phyloP scores from a whole-genome alignment of 2,113 vertebrate genomes.

The Lepus europaeus region DNA sequence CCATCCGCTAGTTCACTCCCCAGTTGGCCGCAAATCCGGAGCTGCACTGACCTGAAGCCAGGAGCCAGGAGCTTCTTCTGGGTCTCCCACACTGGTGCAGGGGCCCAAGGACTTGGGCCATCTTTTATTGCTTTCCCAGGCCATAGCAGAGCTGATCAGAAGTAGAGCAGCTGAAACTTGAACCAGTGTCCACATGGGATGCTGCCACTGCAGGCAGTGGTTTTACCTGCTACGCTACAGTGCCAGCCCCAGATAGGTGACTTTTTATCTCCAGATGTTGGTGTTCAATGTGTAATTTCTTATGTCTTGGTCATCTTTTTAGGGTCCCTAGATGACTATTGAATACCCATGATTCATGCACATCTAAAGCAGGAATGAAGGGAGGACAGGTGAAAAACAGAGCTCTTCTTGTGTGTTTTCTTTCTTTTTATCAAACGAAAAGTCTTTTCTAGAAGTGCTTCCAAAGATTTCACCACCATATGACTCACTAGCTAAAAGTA shows the following conservation, averaged over 20 bases:
- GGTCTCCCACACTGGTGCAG: too few species aligned
- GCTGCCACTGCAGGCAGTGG: too few species aligned
- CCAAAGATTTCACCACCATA: neutral
- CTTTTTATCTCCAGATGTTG: neutral
- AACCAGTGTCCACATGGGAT: too few species aligned
- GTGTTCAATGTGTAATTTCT: neutral
- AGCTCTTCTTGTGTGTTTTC: neutral
- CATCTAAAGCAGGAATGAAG: neutral
- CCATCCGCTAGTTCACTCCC: too few species aligned
- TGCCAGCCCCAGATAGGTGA: neutral
- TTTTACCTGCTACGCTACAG: too few species aligned
- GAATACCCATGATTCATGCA: neutral
- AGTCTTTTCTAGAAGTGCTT: neutral
- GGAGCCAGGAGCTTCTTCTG: too few species aligned
- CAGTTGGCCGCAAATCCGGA: too few species aligned
- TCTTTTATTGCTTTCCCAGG: too few species aligned
- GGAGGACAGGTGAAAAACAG: neutral
- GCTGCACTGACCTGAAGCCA: too few species aligned
- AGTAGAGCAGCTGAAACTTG: too few species aligned
- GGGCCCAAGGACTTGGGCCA: too few species aligned
- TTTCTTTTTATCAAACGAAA: neutral
- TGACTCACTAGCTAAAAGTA: neutral
- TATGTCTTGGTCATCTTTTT: neutral
- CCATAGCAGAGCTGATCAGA: too few species aligned
- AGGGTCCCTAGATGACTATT: neutral